Evolutionary conservation across 2,113 vertebrate genomes (phyloP), one percentile per base, ranked within the genome.

Genomic region (Rynchops niger): DNA sequence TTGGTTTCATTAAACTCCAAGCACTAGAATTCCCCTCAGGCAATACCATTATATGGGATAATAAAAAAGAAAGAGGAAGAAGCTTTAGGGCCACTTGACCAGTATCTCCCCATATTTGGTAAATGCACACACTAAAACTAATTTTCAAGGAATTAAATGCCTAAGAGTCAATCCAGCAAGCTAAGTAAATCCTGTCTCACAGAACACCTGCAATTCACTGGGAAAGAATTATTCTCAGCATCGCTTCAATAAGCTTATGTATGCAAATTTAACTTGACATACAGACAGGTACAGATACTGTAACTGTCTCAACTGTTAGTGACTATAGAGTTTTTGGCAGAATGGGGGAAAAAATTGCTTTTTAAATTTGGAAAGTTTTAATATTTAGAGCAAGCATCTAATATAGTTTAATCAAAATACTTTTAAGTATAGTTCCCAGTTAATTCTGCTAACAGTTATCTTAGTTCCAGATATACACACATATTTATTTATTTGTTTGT

Each of bases 141-240:
- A 95, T 96, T 82, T 90, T 71, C 87, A 92, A 86, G 74, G 87
- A 86, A 83, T 95, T 90, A 86, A 86, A 90, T 88, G 53, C 11
- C 59, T 88, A 30, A 81, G 40, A 90, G 38, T 61, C 62, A 58
- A 80, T 77, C 36, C 63, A 92, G 63, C 23, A 91, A 91, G 87
- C 1, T 9, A 74, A 93, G 71, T 77, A 93, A 95, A 96, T 90
- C 56, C 59, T 90, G 53, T 59, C 74, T 83, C 61, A 74, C 18
- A 85, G 74, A 91, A 70, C 63, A 87, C 72, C 38, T 82, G 45
- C 36, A 82, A 79, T 77, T 92, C 82, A 61, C 12, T 61, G 26
- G 16, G 61, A 82, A 83, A 79, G 52, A 89, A 91, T 66, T 71
- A 78, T 65, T 94, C 61, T 88, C 59, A 63, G 30, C 4, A 2